Evolutionary conservation across 2,113 vertebrate species (phyloP).

Genomic region (Myiozetetes cayanensis): DNA sequence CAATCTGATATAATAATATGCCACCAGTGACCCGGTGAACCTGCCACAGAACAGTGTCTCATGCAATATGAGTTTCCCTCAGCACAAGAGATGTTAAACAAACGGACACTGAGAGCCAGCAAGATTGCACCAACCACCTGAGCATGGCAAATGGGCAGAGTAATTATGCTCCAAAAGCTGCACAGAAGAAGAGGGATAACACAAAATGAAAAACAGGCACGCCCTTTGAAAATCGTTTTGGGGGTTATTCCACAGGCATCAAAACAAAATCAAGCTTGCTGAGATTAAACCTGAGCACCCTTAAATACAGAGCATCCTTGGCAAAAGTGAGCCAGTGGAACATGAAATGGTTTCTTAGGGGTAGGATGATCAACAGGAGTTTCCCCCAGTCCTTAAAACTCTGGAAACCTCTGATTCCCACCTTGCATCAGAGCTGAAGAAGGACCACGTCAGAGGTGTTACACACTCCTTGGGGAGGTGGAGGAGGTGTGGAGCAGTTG

Average conservation of each 20-base stretch:
- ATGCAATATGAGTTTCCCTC: neutral
- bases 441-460: neutral
- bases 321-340: neutral
- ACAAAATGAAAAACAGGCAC: neutral
- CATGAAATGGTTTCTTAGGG: neutral
- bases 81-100: neutral
- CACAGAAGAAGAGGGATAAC: neutral
- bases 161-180: neutral
- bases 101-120: neutral
- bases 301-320: neutral
- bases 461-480: accelerated
- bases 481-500: too few species aligned
- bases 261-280: neutral
- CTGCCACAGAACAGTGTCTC: neutral
- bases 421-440: neutral
- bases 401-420: neutral
- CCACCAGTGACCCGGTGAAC: neutral
- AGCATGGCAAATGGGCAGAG: neutral
- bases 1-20: neutral
- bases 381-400: neutral
- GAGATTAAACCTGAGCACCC: neutral
- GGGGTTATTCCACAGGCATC: neutral
- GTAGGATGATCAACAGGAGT: neutral
- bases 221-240: neutral
- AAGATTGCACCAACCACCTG: neutral